Conservation (phyloP, 2,797 vertebrate genomes). For the Macropus fuliginosus region DNA sequence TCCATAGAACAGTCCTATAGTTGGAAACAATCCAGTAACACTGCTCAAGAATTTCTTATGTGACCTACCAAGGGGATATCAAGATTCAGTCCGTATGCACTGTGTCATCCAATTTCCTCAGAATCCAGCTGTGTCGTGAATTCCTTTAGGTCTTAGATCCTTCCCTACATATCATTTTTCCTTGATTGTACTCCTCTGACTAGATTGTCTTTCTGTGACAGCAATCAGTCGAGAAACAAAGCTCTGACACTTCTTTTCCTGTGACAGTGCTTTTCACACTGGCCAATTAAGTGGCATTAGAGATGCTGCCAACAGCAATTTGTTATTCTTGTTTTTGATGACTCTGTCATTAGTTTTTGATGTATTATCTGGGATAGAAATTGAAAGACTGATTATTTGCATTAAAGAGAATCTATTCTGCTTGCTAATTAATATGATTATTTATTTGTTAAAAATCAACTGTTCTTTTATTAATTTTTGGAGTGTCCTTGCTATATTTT, state of each 20-base stretch:
- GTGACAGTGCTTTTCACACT: not conserved
- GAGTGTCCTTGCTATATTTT: not conserved
- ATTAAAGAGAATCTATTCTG: not conserved
- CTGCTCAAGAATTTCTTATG: conserved; percentile 46
- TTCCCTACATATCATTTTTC: conserved; percentile 55
- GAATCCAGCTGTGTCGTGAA: conserved; percentile 60
- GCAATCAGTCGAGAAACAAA: conserved; percentile 6
- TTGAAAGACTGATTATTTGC: conserved; percentile 22
- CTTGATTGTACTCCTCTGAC: conserved; percentile 13
- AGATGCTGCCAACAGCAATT: not conserved
- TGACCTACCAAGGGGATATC: conserved; percentile 32
- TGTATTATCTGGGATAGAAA: not conserved
- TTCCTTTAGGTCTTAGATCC: conserved; percentile 57
- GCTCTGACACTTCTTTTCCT: not conserved
- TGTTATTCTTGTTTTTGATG: not conserved
- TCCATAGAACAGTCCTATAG: not conserved
- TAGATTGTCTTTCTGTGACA: conserved; percentile 26
- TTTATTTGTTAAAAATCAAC: not conserved
- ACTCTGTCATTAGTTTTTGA: conserved; percentile 2
- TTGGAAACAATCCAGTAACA: conserved; percentile 48
- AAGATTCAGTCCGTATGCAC: conserved; percentile 56
- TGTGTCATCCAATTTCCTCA: conserved; percentile 58
- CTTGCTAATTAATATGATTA: not conserved
- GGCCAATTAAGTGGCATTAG: not conserved
- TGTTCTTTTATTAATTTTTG: not conserved